Percentiles rank a stretch among this genome's conserved stretches.
Evolutionary conservation across 2,888 invertebrate genomes (phyloP).

Genomic region (Colostygia pectinataria): DNA sequence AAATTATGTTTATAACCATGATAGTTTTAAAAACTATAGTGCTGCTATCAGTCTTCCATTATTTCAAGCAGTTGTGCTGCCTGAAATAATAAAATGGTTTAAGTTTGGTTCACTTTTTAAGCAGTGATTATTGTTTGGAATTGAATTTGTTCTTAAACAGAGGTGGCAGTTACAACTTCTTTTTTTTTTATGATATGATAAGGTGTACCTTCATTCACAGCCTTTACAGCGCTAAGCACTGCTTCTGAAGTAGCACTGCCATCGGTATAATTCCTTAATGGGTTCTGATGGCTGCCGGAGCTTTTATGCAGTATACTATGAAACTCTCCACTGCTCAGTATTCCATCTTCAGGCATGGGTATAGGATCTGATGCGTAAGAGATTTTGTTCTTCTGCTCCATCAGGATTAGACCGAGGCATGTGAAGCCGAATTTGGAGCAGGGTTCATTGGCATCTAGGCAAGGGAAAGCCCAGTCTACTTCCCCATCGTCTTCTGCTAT

Average conservation of each 20-base stretch:
- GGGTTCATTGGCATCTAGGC: slow-evolving; percentile 92
- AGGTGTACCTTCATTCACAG: slow-evolving; percentile 76
- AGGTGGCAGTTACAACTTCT: no score
- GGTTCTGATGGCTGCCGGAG: slow-evolving; percentile 70
- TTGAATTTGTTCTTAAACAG: no score
- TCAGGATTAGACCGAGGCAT: slow-evolving; percentile 93
- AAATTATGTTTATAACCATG: no score
- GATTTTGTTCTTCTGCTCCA: slow-evolving; percentile 85
- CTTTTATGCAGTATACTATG: slow-evolving; percentile 63
- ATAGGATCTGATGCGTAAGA: slow-evolving; percentile 47
- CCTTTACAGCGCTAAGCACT: slow-evolving; percentile 68
- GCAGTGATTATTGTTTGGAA: no score
- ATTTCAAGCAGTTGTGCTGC: no score
- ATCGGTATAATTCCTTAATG: slow-evolving; percentile 66
- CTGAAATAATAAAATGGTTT: no score
- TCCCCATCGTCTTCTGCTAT: slow-evolving; percentile 99
- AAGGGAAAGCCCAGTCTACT: slow-evolving; percentile 96
- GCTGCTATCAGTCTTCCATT: no score
- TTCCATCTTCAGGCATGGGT: slow-evolving; percentile 67
- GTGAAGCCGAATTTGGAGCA: slow-evolving; percentile 97
- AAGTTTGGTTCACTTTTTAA: no score
- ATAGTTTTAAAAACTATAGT: no score
- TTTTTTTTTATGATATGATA: no score
- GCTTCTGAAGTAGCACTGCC: slow-evolving; percentile 77
- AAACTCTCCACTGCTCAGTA: slow-evolving; percentile 49